Base-by-base conservation (phyloP, 2,888 invertebrate genomes). In the Pristionchus japonicus region DNA sequence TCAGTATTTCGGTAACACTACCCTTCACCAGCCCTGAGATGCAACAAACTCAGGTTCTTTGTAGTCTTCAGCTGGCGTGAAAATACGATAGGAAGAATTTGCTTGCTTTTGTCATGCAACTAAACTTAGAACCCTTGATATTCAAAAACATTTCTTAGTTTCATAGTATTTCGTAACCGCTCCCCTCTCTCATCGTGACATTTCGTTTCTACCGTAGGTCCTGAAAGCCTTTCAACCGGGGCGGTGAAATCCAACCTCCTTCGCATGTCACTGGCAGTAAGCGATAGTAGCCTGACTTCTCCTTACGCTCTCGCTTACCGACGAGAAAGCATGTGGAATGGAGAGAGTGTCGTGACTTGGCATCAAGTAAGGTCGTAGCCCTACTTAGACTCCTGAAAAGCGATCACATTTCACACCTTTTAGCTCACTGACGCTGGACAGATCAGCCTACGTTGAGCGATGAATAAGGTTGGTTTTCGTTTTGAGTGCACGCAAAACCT, bases 341-440 rank as follows among this genome's bases (percentile, higher is more conserved):
- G 9, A 57, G 57, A 57, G 57, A 6, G 52, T 57, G 52, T 57
- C 52, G 52, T 57, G 52, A 23, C 37, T 27, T 7, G 34, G 1
- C 70, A 23, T 37, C 37, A n/a, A 67, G 67, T 67, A 67, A 2
- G 67, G 20, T 67, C 31, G 57, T 27, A 2, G 34, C 13, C 15
- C 37, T 70, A 70, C 70, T 70, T 70, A 70, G 70, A 20, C 20
- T 3, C 67, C 37, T 37, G 40, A 23, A 20, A 20, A 70, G n/a
- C n/a, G 37, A 70, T 70, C 70, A 23, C 34, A 15, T 70, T 70
- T 70, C 70, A 70, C 70, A 70, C 70, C 70, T 37, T 37, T 70
- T 34, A 70, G 31, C 70, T 4, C 9, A 20, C 1, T 9, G 37
- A 70, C 20, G 37, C 31, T 17, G 3, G 0, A 6, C 23, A 23